Conservation (phyloP, 2,797 vertebrate genomes). For the Periparus ater region DNA sequence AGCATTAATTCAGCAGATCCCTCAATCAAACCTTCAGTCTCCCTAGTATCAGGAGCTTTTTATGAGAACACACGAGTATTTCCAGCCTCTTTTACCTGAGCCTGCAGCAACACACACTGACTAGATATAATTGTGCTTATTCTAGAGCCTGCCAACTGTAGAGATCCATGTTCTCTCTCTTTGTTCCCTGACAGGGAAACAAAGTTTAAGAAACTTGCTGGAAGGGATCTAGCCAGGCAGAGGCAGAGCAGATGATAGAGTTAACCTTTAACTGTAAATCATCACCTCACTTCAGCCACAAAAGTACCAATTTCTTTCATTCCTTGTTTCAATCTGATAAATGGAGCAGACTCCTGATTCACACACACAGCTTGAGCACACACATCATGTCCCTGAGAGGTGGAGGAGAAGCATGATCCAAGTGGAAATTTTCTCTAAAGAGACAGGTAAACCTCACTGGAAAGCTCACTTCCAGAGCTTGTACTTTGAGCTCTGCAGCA, state of each 20-base stretch:
- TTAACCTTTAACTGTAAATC: neutral
- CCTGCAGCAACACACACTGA: neutral
- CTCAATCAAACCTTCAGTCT: neutral
- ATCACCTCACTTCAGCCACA: neutral
- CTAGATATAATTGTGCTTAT: neutral
- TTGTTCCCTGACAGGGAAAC: neutral
- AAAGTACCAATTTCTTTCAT: neutral
- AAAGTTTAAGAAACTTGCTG: neutral
- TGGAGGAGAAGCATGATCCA: neutral
- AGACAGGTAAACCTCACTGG: neutral
- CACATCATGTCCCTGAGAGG: neutral
- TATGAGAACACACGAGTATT: neutral
- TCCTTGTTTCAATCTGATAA: neutral
- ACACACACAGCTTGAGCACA: neutral
- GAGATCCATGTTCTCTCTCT: neutral
- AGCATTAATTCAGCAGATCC: slow-evolving; percentile 19
- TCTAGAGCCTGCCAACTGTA: neutral
- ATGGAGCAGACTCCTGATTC: neutral
- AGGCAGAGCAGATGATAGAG: neutral
- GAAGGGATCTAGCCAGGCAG: neutral
- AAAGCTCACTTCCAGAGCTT: neutral
- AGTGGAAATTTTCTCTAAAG: neutral
- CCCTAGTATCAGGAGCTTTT: neutral
- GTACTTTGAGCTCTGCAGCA: neutral
- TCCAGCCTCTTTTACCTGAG: slow-evolving; percentile 2